A percentile compares a stretch with the other conserved stretches of the same genome.
Conservation (phyloP, 2,797 vertebrate species). For the Caiman crocodilus region DNA sequence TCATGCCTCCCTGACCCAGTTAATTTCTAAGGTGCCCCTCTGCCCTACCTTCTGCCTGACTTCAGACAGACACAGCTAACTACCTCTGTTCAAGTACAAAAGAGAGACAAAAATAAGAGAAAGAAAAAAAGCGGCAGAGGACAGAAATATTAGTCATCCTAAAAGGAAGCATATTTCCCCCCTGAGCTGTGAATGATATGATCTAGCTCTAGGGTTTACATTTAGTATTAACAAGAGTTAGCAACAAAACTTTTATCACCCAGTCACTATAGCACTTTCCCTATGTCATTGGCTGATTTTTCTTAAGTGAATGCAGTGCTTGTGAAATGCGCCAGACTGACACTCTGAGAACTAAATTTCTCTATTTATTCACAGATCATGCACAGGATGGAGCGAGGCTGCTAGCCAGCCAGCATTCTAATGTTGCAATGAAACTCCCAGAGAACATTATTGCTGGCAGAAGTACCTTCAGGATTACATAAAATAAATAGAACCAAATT, state of each 20-base stretch:
- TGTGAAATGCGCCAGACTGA: constrained; percentile 73
- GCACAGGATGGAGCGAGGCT: constrained; percentile 65
- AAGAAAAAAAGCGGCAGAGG: background rate
- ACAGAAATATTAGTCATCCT: background rate
- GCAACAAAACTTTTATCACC: constrained; percentile 39
- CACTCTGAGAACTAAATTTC: constrained; percentile 56
- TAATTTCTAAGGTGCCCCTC: background rate
- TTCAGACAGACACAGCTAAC: background rate
- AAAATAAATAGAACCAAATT: constrained; percentile 4
- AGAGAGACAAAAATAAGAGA: background rate
- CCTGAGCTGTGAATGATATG: constrained; percentile 7
- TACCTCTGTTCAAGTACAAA: background rate
- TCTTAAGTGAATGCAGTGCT: constrained; percentile 26
- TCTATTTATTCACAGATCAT: constrained; percentile 70
- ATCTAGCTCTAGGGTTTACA: constrained; percentile 18
- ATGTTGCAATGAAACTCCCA: constrained; percentile 69
- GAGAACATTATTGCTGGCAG: constrained; percentile 27
- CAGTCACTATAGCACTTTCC: constrained; percentile 28
- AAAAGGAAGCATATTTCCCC: background rate
- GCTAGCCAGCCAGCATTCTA: constrained; percentile 63
- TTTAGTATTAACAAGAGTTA: constrained; percentile 7
- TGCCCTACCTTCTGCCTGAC: background rate
- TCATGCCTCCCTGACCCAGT: too few relatives aligned
- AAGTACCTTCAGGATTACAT: constrained; percentile 41
- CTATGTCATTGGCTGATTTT: constrained; percentile 36